Evolutionary conservation across 2,888 invertebrate species (phyloP).

Genomic region (Dermolepida albohirtum): DNA sequence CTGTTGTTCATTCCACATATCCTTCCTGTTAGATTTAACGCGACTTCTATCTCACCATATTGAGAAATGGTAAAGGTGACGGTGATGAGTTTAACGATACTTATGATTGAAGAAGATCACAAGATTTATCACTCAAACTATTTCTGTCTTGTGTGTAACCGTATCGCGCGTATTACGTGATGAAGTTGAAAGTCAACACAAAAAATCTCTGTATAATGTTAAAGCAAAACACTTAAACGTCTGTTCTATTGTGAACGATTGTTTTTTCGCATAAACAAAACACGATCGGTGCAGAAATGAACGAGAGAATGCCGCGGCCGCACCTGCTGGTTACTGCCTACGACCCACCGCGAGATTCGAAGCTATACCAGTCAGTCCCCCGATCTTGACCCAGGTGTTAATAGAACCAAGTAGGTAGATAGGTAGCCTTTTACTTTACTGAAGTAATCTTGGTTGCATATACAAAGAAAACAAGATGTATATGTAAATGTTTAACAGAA

Average conservation of each 20-base stretch:
- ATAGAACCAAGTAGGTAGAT: slow-evolving; percentile 44
- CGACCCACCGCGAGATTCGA: slow-evolving; percentile 49
- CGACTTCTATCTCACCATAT: slow-evolving; percentile 43
- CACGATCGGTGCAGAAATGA: slow-evolving; percentile 32
- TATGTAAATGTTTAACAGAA: too few species aligned
- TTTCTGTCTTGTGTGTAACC: background rate
- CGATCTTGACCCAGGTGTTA: slow-evolving; percentile 50
- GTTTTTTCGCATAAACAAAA: slow-evolving; percentile 28
- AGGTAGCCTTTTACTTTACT: slow-evolving; percentile 22
- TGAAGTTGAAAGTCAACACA: too few species aligned
- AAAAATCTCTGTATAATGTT: background rate
- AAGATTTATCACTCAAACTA: slow-evolving; percentile 22
- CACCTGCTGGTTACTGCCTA: slow-evolving; percentile 56
- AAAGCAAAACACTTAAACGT: background rate
- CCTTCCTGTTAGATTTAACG: slow-evolving; percentile 7
- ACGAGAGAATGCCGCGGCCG: slow-evolving; percentile 51
- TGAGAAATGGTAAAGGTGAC: slow-evolving; percentile 12
- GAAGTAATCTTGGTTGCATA: slow-evolving; percentile 32
- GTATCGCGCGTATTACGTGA: too few species aligned
- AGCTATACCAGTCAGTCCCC: slow-evolving; percentile 56
- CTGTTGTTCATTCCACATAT: slow-evolving; percentile 40
- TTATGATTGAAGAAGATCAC: slow-evolving; percentile 15
- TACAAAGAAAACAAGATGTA: too few species aligned
- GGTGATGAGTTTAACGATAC: slow-evolving; percentile 2
- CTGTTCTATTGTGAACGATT: slow-evolving; percentile 6